Evolutionary conservation across 1,140 invertebrate species (phyloP).

Genomic region (Drosophila littoralis): DNA sequence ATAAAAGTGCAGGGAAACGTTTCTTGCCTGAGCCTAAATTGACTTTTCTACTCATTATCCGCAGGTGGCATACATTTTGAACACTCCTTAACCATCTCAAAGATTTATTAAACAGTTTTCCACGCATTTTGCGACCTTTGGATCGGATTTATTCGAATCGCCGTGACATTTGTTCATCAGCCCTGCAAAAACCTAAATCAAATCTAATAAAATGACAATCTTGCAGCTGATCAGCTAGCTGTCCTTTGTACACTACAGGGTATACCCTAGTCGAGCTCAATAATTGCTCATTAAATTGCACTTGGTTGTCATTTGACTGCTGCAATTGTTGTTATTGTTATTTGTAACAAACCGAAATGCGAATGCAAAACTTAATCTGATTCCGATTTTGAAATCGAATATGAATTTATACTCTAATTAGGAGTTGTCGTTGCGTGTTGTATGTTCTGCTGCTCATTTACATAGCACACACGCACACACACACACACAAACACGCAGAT

Average conservation of each 20-base stretch:
- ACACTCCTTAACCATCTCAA: no score
- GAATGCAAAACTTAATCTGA: neutral
- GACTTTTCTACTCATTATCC: no score
- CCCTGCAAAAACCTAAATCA: no score
- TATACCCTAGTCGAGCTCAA: neutral
- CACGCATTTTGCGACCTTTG: no score
- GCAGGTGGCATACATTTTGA: no score
- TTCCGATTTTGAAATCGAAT: slow-evolving; percentile 1
- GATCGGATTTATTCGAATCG: neutral
- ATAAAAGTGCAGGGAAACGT: no score
- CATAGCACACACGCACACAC: neutral
- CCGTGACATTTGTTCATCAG: neutral
- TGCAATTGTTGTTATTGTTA: no score
- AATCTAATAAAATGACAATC: neutral
- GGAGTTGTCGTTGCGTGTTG: neutral
- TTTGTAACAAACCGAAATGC: no score
- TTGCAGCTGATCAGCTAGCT: neutral
- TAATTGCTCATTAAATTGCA: neutral
- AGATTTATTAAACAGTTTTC: no score
- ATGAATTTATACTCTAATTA: slow-evolving; percentile 2
- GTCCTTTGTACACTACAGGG: neutral
- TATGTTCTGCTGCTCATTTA: neutral
- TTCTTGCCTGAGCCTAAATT: no score
- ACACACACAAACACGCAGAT: slow-evolving; percentile 10
- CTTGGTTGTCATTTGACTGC: neutral